phyloP scores from a whole-genome alignment of 1,140 invertebrate species.

The Sminthurinus signatus region DNA sequence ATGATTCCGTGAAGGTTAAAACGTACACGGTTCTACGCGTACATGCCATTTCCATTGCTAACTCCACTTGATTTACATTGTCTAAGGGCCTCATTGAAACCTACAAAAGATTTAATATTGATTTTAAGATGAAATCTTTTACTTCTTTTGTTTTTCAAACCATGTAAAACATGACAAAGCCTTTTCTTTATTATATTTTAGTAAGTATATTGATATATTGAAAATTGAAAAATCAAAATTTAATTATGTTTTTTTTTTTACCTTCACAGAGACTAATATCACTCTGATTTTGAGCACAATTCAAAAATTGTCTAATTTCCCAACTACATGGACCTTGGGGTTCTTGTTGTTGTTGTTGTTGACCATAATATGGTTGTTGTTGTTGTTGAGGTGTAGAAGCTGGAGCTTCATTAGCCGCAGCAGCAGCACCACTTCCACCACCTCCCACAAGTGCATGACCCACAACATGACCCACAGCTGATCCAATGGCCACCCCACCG shows the following conservation, averaged over 20 bases:
- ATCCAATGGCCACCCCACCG: conserved; percentile 81
- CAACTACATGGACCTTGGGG: conserved; percentile 66
- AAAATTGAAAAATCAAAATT: no score
- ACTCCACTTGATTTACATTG: conserved; percentile 59
- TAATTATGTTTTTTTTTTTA: no score
- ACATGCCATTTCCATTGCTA: conserved; percentile 19
- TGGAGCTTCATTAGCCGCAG: conserved; percentile 44
- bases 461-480: conserved; percentile 77
- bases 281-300: conserved; percentile 75
- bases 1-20: no score
- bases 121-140: no score
- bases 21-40: not conserved
- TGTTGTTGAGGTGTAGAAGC: conserved; percentile 43
- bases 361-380: conserved; percentile 43
- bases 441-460: conserved; percentile 71
- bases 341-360: conserved; percentile 45
- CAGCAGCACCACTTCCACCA: conserved; percentile 50
- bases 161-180: no score
- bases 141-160: no score
- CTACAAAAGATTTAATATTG: no score
- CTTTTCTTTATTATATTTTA: no score
- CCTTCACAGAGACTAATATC: conserved; percentile 80
- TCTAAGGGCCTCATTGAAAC: conserved; percentile 86
- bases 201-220: no score
- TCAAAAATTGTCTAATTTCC: conserved; percentile 82